A percentile compares a stretch with the other conserved stretches of the same genome.
These are phyloP conservation scores for Chrysodeixis includens DNA, from an alignment of 2,888 invertebrate genomes.

Conservation along the genomic window DNA sequence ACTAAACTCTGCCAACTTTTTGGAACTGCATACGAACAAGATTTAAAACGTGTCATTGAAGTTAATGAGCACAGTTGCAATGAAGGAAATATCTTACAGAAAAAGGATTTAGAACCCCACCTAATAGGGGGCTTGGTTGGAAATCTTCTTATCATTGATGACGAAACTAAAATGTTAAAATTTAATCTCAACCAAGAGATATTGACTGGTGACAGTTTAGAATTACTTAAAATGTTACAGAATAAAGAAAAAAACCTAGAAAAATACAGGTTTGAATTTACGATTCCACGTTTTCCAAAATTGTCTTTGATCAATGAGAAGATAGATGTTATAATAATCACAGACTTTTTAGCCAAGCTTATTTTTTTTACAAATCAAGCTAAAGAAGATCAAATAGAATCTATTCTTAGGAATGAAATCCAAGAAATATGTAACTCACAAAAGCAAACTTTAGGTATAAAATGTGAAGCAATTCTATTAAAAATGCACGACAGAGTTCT, in stretches of 20 bases:
- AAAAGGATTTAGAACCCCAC: conserved; percentile 39
- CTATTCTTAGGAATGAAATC: conserved; percentile 49
- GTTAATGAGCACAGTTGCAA: conserved; percentile 43
- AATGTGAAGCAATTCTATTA: conserved; percentile 50
- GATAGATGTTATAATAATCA: conserved; percentile 31
- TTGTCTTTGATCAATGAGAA: conserved; percentile 29
- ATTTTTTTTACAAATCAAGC: conserved; percentile 57
- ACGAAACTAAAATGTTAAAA: conserved; percentile 36
- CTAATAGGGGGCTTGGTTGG: conserved; percentile 53
- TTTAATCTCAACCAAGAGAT: conserved; percentile 33
- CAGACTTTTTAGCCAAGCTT: conserved; percentile 34
- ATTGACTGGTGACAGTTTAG: conserved; percentile 26
- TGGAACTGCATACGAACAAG: background rate
- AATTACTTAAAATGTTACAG: conserved; percentile 31
- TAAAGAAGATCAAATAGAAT: conserved; percentile 52
- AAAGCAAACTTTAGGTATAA: conserved; percentile 23
- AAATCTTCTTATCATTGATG: conserved; percentile 41
- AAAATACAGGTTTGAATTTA: conserved; percentile 45
- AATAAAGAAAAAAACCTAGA: conserved; percentile 14
- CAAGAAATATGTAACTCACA: conserved; percentile 12
- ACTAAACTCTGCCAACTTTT: conserved; percentile 32
- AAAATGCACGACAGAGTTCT: conserved; percentile 53
- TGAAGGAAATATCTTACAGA: conserved; percentile 30
- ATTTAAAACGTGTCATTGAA: conserved; percentile 22
- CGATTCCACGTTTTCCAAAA: conserved; percentile 37